phyloP scores from a whole-genome alignment of 2,888 invertebrate species.

The Glyphotaelius pellucidus region DNA sequence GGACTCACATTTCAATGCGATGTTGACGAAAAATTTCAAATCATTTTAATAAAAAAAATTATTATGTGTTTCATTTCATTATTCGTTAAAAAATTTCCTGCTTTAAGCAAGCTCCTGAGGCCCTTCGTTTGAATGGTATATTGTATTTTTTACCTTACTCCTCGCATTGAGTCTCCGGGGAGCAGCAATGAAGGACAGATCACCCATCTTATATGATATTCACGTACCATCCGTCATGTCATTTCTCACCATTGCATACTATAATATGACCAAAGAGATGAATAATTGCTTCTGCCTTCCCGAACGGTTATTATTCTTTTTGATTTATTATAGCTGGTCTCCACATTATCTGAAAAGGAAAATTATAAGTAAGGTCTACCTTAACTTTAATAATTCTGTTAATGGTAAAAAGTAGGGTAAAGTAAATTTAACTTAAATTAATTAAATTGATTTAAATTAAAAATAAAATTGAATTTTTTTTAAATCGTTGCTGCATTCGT shows the following conservation, averaged over 20 bases:
- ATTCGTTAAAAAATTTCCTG: too few species aligned
- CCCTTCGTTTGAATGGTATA: background rate
- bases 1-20: background rate
- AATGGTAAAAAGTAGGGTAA: too few species aligned
- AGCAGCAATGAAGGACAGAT: background rate
- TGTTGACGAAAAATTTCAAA: too few species aligned
- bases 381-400: background rate
- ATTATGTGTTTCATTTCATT: too few species aligned
- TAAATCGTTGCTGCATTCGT: background rate
- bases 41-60: too few species aligned
- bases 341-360: background rate
- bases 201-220: background rate
- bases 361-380: background rate
- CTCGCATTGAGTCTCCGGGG: background rate
- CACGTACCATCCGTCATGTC: background rate
- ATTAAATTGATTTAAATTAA: too few species aligned
- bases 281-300: background rate
- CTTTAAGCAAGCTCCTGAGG: too few species aligned
- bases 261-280: background rate
- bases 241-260: background rate
- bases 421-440: too few species aligned
- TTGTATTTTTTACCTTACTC: background rate
- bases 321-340: background rate
- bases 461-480: too few species aligned
- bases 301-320: background rate